These are phyloP conservation scores for Drosophila flavopinicola DNA, from an alignment of 2,888 invertebrate genomes.

Conservation along the genomic window DNA sequence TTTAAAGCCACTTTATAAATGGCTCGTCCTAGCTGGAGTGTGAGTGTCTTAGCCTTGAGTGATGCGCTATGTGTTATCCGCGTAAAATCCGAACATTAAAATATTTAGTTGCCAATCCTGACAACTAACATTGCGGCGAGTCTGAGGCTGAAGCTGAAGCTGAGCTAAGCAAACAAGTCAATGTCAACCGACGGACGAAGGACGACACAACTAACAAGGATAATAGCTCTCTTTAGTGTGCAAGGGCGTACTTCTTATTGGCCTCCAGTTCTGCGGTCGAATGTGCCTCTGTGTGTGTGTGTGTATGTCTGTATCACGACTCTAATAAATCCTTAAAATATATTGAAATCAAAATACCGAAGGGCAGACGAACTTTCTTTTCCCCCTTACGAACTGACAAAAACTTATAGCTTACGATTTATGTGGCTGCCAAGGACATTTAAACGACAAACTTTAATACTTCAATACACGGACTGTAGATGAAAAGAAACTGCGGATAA, in stretches of 20 bases:
- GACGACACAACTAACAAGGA: slow-evolving; percentile 42
- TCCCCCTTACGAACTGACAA: slow-evolving; percentile 9
- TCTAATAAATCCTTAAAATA: slow-evolving; percentile 49
- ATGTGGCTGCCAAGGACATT: slow-evolving; percentile 58
- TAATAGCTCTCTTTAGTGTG: slow-evolving; percentile 36
- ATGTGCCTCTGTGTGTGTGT: slow-evolving; percentile 5
- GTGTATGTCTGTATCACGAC: slow-evolving; percentile 9
- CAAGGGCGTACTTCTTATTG: slow-evolving; percentile 29
- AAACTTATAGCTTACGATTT: slow-evolving; percentile 56
- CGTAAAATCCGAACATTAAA: slow-evolving; percentile 65
- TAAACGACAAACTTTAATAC: slow-evolving; percentile 39
- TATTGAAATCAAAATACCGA: slow-evolving; percentile 53
- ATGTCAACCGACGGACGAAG: slow-evolving; percentile 34
- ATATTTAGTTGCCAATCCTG: slow-evolving; percentile 61
- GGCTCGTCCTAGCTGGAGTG: not conserved
- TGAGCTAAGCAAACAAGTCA: slow-evolving; percentile 46
- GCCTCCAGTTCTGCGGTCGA: slow-evolving; percentile 2
- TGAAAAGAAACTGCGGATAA: not conserved
- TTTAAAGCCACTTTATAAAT: slow-evolving; percentile 19
- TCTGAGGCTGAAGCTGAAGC: slow-evolving; percentile 2
- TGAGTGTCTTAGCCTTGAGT: slow-evolving; percentile 8
- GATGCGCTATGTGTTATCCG: slow-evolving; percentile 56
- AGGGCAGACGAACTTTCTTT: slow-evolving; percentile 22
- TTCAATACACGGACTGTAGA: slow-evolving; percentile 10
- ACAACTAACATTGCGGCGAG: slow-evolving; percentile 6